These are phyloP conservation scores for Thera obeliscata DNA, from an alignment of 2,888 invertebrate genomes.

Conservation along the genomic window DNA sequence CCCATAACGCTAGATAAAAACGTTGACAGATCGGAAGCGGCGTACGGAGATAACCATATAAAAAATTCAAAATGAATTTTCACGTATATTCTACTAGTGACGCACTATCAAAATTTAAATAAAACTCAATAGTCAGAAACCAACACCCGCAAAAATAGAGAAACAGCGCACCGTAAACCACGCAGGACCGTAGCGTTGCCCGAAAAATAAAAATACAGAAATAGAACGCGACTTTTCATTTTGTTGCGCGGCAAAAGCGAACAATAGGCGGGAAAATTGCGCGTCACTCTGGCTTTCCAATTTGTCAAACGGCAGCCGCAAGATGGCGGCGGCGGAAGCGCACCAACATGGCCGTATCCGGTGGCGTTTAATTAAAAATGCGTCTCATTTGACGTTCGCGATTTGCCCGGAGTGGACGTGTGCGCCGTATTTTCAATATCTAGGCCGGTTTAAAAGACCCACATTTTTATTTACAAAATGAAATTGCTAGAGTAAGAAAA, in stretches of 20 bases:
- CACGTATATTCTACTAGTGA: constrained; percentile 42
- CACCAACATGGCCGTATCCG: constrained; percentile 76
- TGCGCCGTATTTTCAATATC: constrained; percentile 50
- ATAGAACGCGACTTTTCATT: constrained; percentile 81
- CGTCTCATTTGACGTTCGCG: constrained; percentile 73
- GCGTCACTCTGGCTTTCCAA: constrained; percentile 84
- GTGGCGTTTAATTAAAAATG: constrained; percentile 81
- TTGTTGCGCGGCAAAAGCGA: constrained; percentile 80
- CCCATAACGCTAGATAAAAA: not conserved
- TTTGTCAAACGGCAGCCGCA: constrained; percentile 82
- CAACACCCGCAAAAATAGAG: constrained; percentile 63
- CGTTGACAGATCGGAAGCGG: not conserved
- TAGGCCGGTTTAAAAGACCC: constrained; percentile 37
- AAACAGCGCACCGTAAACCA: constrained; percentile 57
- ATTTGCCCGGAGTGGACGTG: constrained; percentile 58
- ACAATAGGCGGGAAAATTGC: constrained; percentile 84
- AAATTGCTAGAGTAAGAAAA: constrained; percentile 28
- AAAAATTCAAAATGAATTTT: constrained; percentile 40
- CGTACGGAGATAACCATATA: constrained; percentile 28
- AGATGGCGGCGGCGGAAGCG: constrained; percentile 77
- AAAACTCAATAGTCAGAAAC: constrained; percentile 69
- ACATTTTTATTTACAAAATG: constrained; percentile 33
- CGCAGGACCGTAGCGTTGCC: constrained; percentile 65
- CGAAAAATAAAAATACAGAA: constrained; percentile 67
- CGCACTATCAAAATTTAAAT: constrained; percentile 60